phyloP scores from a whole-genome alignment of 2,888 invertebrate genomes.

The Catocala fraxini region DNA sequence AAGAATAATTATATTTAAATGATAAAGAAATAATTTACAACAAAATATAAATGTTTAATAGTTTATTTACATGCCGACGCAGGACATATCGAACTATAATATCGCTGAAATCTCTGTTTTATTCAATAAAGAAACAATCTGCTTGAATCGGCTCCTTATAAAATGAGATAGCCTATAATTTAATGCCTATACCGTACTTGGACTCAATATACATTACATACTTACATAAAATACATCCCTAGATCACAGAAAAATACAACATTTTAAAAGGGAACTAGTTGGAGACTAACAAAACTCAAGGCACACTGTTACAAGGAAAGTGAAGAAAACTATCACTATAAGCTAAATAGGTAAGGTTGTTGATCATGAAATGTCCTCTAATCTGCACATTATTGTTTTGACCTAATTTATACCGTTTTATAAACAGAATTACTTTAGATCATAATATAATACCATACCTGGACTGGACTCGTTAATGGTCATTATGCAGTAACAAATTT shows the following conservation, averaged over 20 bases:
- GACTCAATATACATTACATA: conserved; percentile 41
- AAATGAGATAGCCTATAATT: conserved; percentile 15
- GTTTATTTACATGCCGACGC: conserved; percentile 64
- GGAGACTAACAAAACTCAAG: conserved; percentile 50
- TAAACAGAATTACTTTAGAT: no score
- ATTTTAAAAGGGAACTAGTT: conserved; percentile 39
- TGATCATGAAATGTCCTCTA: no score
- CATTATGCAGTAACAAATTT: no score
- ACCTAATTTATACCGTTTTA: no score
- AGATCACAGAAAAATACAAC: conserved; percentile 77
- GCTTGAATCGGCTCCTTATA: neutral
- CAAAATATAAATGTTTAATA: conserved; percentile 35
- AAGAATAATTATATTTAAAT: no score
- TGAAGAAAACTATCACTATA: conserved; percentile 24
- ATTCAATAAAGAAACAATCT: neutral
- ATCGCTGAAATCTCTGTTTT: conserved; percentile 3
- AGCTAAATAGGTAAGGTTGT: no score
- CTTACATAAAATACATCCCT: conserved; percentile 62
- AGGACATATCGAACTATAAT: conserved; percentile 39
- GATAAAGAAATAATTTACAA: conserved; percentile 12
- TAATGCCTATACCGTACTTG: conserved; percentile 42
- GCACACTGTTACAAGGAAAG: conserved; percentile 42
- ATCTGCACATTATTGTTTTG: no score
- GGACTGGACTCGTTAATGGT: no score
- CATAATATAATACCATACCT: no score